Evolutionary conservation across 2,113 vertebrate species (phyloP).

Genomic region (Xiphophorus couchianus): DNA sequence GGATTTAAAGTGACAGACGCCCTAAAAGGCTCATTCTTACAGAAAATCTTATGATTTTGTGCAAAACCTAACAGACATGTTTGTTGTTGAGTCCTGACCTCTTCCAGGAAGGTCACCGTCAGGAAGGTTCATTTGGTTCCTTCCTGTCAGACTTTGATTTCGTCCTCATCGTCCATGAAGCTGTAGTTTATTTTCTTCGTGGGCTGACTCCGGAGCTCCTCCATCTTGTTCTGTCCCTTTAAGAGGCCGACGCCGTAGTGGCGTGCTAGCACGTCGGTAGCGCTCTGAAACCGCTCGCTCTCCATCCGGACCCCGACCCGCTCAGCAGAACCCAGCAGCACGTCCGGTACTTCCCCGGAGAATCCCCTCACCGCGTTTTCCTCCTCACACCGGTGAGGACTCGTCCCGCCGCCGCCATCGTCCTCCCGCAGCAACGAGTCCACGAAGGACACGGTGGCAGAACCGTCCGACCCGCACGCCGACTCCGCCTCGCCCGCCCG

Average conservation of each 20-base stretch:
- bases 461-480: constrained; percentile 67
- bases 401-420: constrained; percentile 60
- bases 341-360: constrained; percentile 62
- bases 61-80: too few relatives aligned
- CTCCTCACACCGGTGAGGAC: constrained; percentile 66
- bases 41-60: too few relatives aligned
- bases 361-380: constrained; percentile 34
- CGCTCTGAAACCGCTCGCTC: constrained; percentile 74
- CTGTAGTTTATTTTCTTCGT: constrained; percentile 79
- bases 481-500: constrained; percentile 62
- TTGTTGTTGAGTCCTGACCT: too few relatives aligned
- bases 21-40: too few relatives aligned
- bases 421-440: constrained; percentile 79
- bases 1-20: too few relatives aligned
- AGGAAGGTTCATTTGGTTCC: neutral
- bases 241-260: constrained; percentile 67
- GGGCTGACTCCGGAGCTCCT: constrained; percentile 37
- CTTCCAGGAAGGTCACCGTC: too few relatives aligned
- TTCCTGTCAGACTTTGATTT: constrained; percentile 90
- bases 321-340: constrained; percentile 54
- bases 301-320: constrained; percentile 64
- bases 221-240: constrained; percentile 69
- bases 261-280: constrained; percentile 74
- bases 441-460: constrained; percentile 73
- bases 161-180: constrained; percentile 87